Evolutionary conservation across 2,797 vertebrate genomes (phyloP).

Genomic region (Pseudomugil tenellus): DNA sequence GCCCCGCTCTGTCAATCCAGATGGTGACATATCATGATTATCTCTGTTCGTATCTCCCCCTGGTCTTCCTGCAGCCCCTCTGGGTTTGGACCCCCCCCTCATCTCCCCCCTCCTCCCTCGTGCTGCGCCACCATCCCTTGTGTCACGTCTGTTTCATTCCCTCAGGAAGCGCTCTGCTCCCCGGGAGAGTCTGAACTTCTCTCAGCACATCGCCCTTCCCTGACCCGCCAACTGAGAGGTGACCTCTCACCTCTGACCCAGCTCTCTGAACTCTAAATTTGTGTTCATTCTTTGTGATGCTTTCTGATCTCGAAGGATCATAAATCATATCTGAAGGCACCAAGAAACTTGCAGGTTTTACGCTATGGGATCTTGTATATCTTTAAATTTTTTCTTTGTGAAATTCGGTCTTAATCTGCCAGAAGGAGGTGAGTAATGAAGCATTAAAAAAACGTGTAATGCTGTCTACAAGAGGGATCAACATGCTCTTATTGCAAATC

Average conservation of each 20-base stretch:
- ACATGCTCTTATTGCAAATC: slow-evolving; percentile 4
- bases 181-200: slow-evolving; percentile 67
- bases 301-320: slow-evolving; percentile 62
- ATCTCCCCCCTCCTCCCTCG: neutral
- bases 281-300: slow-evolving; percentile 53
- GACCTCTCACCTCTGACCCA: slow-evolving; percentile 63
- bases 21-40: slow-evolving; percentile 67
- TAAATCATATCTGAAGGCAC: slow-evolving; percentile 68
- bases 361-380: slow-evolving; percentile 8
- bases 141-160: slow-evolving; percentile 54
- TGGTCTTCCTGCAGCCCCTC: slow-evolving; percentile 18
- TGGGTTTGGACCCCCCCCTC: slow-evolving; percentile 27
- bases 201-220: slow-evolving; percentile 57
- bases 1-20: slow-evolving; percentile 58
- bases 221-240: slow-evolving; percentile 24
- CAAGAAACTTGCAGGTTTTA: slow-evolving; percentile 10
- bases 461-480: slow-evolving; percentile 3
- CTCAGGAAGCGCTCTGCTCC: slow-evolving; percentile 40
- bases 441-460: neutral
- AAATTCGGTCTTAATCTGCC: slow-evolving; percentile 1
- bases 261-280: slow-evolving; percentile 51
- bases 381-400: slow-evolving; percentile 2
- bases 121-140: slow-evolving; percentile 46
- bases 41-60: slow-evolving; percentile 46
- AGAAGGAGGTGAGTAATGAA: neutral